A percentile compares a stretch with the other conserved stretches of the same genome.
Evolutionary conservation across 2,797 vertebrate genomes (phyloP).

Genomic region (Hapalemur alaotrensis): DNA sequence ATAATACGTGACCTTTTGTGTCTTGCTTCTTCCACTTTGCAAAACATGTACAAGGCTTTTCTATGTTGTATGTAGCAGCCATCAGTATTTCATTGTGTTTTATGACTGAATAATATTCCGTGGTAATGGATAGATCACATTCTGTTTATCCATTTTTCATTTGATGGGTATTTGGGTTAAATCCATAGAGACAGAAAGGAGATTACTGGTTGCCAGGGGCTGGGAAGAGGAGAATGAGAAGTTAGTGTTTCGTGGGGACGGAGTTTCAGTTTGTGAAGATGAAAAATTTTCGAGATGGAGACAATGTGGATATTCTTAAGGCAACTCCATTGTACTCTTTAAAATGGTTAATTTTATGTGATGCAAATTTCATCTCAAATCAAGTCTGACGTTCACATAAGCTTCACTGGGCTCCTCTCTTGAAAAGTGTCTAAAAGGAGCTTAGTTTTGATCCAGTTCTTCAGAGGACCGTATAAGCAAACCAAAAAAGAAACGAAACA

Average conservation of each 20-base stretch:
- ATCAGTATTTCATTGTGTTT: neutral
- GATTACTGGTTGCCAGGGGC: neutral
- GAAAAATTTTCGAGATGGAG: neutral
- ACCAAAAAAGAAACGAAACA: rapidly evolving
- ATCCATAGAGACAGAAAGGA: neutral
- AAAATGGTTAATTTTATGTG: neutral
- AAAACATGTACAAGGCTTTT: neutral
- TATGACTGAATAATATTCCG: neutral
- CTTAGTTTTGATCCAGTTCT: neutral
- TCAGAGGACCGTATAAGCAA: neutral
- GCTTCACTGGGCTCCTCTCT: neutral
- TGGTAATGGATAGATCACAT: neutral
- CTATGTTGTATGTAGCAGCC: neutral
- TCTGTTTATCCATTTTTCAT: neutral
- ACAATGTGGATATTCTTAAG: neutral
- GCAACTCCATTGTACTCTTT: rapidly evolving
- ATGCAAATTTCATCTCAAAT: neutral
- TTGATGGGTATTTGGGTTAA: neutral
- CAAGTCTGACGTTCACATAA: neutral
- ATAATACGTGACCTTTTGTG: neutral
- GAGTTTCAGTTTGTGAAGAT: neutral
- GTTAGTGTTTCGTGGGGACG: neutral
- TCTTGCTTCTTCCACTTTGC: neutral
- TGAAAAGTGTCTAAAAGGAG: neutral
- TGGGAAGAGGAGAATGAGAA: neutral